phyloP scores from a whole-genome alignment of 2,113 vertebrate genomes.

The Myiozetetes cayanensis region DNA sequence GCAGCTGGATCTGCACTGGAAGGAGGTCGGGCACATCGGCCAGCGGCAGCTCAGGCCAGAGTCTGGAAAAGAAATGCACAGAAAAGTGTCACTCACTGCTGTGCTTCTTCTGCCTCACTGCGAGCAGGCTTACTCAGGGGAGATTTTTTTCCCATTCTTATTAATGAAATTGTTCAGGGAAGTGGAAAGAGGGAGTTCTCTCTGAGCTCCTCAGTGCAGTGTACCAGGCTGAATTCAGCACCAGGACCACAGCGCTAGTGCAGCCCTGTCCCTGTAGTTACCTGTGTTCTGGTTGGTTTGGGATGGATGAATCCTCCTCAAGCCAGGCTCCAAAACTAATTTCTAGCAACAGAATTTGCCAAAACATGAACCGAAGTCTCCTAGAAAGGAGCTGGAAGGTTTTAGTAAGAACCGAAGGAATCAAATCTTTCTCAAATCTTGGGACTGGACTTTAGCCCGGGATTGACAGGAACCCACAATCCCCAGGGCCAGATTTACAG shows the following conservation, averaged over 20 bases:
- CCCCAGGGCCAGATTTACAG: background rate
- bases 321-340: background rate
- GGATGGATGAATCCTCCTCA: background rate
- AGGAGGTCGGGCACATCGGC: accelerated
- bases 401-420: background rate
- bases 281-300: background rate
- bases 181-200: background rate
- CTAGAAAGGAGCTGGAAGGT: background rate
- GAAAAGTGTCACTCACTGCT: background rate
- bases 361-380: background rate
- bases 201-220: background rate
- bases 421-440: background rate
- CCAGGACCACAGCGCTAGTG: accelerated
- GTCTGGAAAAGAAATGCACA: background rate
- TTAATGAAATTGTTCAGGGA: background rate
- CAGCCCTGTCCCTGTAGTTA: background rate
- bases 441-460: background rate
- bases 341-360: background rate
- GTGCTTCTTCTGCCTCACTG: background rate
- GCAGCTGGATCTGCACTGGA: background rate
- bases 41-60: background rate
- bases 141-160: background rate
- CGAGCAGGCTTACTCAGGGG: background rate
- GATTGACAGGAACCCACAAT: background rate
- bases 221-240: accelerated